Base-by-base conservation (phyloP, 1,140 invertebrate genomes). In the Polypedilum vanderplanki region DNA sequence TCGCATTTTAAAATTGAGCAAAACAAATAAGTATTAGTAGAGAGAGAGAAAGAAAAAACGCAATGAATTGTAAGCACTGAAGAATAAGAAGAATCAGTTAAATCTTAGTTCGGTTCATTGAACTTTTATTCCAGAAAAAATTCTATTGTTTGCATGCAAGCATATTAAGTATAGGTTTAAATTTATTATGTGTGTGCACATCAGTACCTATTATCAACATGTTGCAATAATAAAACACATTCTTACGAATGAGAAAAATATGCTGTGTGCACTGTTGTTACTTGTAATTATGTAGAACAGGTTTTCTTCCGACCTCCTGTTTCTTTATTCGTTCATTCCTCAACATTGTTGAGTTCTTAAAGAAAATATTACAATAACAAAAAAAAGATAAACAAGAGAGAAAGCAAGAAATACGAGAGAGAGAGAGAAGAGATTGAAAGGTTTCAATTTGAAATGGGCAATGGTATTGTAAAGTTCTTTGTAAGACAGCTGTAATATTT, bases 1-100 rank as follows among this genome's bases (percentile, higher is more conserved):
- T 57, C 46, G 46, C 46, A 57, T 57, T n/a, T 57, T n/a, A n/a
- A 57, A 57, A 57, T 57, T 57, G n/a, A n/a, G n/a, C 46, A 46
- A 46, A 15, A 46, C 41, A 57, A 33, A 33, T 33, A 33, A 33
- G 24, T 5, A 33, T 33, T 33, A 33, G n/a, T n/a, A n/a, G n/a
- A n/a, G n/a, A n/a, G n/a, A n/a, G 24, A 33, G 24, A 33, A 33
- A 33, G 24, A 33, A 33, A n/a, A 57, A n/a, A 57, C 46, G 46
- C 46, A 57, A 57, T 57, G 8, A 57, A n/a, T 57, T n/a, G 46
- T 57, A 12, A 57, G 46, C 12, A 57, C 9, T 33, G 46, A n/a
- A 57, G 41, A 57, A n/a, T n/a, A n/a, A 57, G 46, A 57, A 57
- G 46, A 57, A 57, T 12, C 12, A 57, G 46, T n/a, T 57, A 57